A percentile compares a stretch with the other conserved stretches of the same genome.
Conservation (phyloP, 2,113 vertebrate species). For the Aplodontia rufa region DNA sequence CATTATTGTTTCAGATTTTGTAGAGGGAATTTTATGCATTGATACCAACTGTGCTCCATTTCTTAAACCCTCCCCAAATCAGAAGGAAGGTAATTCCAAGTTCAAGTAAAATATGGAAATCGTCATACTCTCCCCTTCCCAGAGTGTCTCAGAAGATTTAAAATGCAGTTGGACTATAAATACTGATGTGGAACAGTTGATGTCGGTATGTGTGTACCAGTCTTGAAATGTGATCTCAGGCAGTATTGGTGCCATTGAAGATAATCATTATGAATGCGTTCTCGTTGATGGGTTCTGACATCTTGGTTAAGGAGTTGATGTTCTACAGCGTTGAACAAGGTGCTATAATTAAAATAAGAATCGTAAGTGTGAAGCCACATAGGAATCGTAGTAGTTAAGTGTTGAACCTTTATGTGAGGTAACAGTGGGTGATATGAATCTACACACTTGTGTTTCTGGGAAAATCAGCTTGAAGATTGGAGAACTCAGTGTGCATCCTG, state of each 20-base stretch:
- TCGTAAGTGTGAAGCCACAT: slow-evolving; percentile 27
- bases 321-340: slow-evolving; percentile 34
- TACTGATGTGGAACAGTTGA: neutral
- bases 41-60: neutral
- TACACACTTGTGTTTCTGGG: slow-evolving; percentile 53
- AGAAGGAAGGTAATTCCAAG: neutral
- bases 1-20: neutral
- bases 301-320: slow-evolving; percentile 41
- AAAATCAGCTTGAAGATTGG: slow-evolving; percentile 64
- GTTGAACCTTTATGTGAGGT: slow-evolving; percentile 57
- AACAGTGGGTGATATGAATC: slow-evolving; percentile 62
- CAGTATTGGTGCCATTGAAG: neutral
- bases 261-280: neutral
- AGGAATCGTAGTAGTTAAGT: slow-evolving; percentile 58
- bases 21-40: neutral
- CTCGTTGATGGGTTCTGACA: slow-evolving; percentile 15
- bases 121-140: neutral
- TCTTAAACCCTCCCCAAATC: neutral
- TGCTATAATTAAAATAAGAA: neutral
- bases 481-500: slow-evolving; percentile 59
- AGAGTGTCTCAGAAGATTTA: neutral
- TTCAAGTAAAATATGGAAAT: neutral
- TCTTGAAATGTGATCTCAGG: neutral
- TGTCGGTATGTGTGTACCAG: fast-evolving
- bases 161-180: neutral